Percentiles rank a stretch among this genome's conserved stretches.
These are phyloP conservation scores for Drosophila formosana DNA, from an alignment of 2,888 invertebrate species.

Conservation along the genomic window DNA sequence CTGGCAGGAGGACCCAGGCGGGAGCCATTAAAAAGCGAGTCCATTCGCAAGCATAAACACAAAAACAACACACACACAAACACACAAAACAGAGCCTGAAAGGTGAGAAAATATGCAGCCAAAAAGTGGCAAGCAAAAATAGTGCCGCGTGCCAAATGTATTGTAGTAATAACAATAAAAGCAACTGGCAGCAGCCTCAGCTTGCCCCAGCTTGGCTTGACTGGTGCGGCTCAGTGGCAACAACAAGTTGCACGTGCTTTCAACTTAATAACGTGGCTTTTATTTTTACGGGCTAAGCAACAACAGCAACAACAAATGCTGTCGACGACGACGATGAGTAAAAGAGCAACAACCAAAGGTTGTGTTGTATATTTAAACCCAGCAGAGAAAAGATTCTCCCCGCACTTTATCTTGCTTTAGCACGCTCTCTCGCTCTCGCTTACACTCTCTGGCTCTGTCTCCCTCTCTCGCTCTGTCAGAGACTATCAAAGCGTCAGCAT, in stretches of 20 bases:
- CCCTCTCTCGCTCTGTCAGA: slow-evolving; percentile 26
- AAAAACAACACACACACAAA: slow-evolving; percentile 19
- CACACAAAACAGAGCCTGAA: slow-evolving; percentile 22
- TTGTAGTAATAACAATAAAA: slow-evolving; percentile 80
- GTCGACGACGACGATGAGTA: slow-evolving; percentile 4
- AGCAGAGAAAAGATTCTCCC: slow-evolving; percentile 46
- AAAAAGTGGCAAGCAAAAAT: slow-evolving; percentile 69
- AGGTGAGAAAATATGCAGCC: slow-evolving; percentile 74
- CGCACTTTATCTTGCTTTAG: slow-evolving; percentile 25
- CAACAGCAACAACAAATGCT: slow-evolving; percentile 26
- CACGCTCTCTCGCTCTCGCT: slow-evolving; percentile 6
- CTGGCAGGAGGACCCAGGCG: slow-evolving; percentile 42
- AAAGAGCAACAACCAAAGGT: slow-evolving; percentile 57
- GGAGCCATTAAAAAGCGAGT: slow-evolving; percentile 63
- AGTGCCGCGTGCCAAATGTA: slow-evolving; percentile 79
- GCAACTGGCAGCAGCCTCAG: slow-evolving; percentile 62
- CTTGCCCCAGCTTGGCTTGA: slow-evolving; percentile 24
- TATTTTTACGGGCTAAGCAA: slow-evolving; percentile 69
- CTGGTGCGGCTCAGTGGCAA: slow-evolving; percentile 47
- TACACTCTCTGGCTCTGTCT: neutral
- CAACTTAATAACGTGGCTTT: slow-evolving; percentile 81
- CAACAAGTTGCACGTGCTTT: slow-evolving; percentile 81
- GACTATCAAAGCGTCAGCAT: slow-evolving; percentile 67
- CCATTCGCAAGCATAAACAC: slow-evolving; percentile 33
- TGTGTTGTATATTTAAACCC: slow-evolving; percentile 59